Evolutionary conservation across 2,113 vertebrate species (phyloP).

Genomic region (Nerophis ophidion): DNA sequence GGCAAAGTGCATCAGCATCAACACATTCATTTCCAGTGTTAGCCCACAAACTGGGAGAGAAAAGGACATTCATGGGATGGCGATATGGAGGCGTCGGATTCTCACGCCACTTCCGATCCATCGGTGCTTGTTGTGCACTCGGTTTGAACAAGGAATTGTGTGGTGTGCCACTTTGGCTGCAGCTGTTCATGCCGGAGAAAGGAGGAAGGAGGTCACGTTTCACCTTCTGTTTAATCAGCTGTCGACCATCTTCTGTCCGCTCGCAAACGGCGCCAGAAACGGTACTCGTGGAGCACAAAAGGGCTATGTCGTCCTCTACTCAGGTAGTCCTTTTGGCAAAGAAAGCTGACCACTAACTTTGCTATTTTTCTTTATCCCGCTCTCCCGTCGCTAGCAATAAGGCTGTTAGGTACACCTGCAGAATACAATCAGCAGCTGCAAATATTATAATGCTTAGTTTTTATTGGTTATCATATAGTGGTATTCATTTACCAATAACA

Average conservation of each 20-base stretch:
- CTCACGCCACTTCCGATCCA: slow-evolving; percentile 57
- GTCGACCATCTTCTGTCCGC: slow-evolving; percentile 12
- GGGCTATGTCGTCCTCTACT: slow-evolving; percentile 53
- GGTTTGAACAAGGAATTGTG: slow-evolving; percentile 23
- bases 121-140: slow-evolving; percentile 53
- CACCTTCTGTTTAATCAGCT: slow-evolving; percentile 25
- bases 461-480: not conserved
- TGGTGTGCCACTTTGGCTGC: slow-evolving; percentile 24
- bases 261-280: slow-evolving; percentile 26
- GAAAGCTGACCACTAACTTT: slow-evolving; percentile 61
- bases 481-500: not conserved
- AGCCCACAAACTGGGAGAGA: slow-evolving; percentile 37
- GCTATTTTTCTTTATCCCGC: slow-evolving; percentile 27
- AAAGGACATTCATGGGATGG: slow-evolving; percentile 46
- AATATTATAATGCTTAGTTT: not conserved
- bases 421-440: not conserved
- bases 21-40: slow-evolving; percentile 94
- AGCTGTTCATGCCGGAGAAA: slow-evolving; percentile 26
- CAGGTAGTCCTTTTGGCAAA: slow-evolving; percentile 57
- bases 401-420: not conserved
- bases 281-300: slow-evolving; percentile 55
- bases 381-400: not conserved
- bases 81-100: slow-evolving; percentile 27
- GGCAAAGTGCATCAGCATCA: slow-evolving; percentile 94
- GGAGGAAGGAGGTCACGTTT: slow-evolving; percentile 15